Conservation (phyloP, 2,113 vertebrate species). For the Phalacrocorax aristotelis region DNA sequence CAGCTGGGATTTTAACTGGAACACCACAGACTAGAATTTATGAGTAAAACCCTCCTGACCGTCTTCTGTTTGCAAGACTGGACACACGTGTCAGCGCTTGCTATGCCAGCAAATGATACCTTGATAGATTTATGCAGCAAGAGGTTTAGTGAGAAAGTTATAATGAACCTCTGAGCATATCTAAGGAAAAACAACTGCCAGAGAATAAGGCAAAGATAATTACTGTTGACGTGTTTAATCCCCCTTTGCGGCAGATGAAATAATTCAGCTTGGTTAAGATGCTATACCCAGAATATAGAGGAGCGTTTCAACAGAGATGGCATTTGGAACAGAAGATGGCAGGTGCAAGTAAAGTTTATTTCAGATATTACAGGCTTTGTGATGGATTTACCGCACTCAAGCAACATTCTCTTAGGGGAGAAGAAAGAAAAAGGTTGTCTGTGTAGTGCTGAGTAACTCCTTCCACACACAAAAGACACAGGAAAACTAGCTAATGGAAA, state of each 20-base stretch:
- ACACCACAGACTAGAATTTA: background rate
- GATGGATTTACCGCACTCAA: background rate
- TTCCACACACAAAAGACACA: background rate
- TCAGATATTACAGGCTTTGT: background rate
- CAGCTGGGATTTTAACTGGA: background rate
- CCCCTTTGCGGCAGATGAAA: conserved; percentile 43
- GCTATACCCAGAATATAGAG: background rate
- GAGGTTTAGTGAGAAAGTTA: conserved; percentile 14
- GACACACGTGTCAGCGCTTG: background rate
- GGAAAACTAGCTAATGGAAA: background rate
- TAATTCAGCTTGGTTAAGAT: conserved; percentile 11
- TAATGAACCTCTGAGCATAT: conserved; percentile 19
- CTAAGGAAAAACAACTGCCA: conserved; percentile 5
- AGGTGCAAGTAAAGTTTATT: conserved; percentile 19
- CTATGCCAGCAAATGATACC: background rate
- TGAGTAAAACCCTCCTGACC: background rate
- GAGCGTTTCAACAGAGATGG: background rate
- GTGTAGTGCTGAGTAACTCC: background rate
- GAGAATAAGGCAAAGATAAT: conserved; percentile 48
- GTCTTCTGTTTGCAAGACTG: background rate
- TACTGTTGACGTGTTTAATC: conserved; percentile 47
- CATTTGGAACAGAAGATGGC: background rate
- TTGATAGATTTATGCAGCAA: background rate
- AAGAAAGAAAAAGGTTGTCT: background rate
- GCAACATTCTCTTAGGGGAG: background rate